Conservation (phyloP, 2,888 invertebrate species). For the Scaptomyza flava region DNA sequence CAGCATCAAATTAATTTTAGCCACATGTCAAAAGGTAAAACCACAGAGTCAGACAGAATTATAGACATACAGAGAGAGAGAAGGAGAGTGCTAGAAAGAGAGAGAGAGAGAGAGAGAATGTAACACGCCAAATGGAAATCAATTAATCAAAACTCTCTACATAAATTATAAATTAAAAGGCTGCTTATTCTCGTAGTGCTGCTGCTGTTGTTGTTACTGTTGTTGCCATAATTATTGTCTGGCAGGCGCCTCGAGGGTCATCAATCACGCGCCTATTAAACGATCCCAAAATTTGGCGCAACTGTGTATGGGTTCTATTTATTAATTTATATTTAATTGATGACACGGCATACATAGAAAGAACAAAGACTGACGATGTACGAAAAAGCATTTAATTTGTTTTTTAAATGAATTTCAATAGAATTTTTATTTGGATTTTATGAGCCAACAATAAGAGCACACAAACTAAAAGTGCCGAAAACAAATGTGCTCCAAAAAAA, state of each 20-base stretch:
- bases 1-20: conserved; percentile 55
- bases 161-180: conserved; percentile 78
- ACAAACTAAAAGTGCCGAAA: conserved; percentile 19
- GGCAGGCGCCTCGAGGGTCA: conserved; percentile 47
- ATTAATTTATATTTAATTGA: conserved; percentile 19
- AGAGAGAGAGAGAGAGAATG: conserved; percentile 6
- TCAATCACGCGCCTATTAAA: conserved; percentile 71
- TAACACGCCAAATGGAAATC: conserved; percentile 66
- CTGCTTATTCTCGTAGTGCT: conserved; percentile 38
- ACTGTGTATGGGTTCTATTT: conserved; percentile 12
- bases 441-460: no score
- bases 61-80: background rate
- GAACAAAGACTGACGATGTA: conserved; percentile 24
- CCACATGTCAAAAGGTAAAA: conserved; percentile 72
- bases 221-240: conserved; percentile 26
- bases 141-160: conserved; percentile 74
- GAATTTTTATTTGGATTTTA: conserved; percentile 43
- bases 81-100: background rate
- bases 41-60: conserved; percentile 38
- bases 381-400: conserved; percentile 50
- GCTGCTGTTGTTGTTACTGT: conserved; percentile 10
- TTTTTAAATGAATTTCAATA: conserved; percentile 59
- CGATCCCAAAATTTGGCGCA: conserved; percentile 16
- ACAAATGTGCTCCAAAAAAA: conserved; percentile 2
- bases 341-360: background rate